Conservation (phyloP, 1,140 invertebrate species). For the Heliconius hewitsoni region DNA sequence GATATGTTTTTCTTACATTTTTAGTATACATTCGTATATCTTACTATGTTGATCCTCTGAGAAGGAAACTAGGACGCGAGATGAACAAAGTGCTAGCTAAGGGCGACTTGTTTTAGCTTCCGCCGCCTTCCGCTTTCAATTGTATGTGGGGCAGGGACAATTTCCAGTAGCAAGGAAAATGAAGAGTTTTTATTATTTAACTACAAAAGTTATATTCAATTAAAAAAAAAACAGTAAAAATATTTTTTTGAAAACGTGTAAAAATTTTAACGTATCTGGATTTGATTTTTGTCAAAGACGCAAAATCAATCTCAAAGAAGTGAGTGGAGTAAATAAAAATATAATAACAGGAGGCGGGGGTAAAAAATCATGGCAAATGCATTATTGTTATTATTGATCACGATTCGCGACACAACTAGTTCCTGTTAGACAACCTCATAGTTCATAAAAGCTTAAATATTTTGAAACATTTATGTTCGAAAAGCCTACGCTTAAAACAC, state of each 20-base stretch:
- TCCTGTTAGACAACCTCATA: neutral
- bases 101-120: neutral
- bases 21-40: neutral
- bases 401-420: neutral
- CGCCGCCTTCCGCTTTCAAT: neutral
- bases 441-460: conserved; percentile 4
- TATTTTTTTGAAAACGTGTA: too few relatives aligned
- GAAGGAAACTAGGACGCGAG: neutral
- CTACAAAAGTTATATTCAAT: too few relatives aligned
- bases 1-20: neutral
- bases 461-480: conserved; percentile 3
- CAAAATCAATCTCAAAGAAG: too few relatives aligned
- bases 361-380: too few relatives aligned
- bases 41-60: neutral
- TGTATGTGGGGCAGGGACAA: neutral
- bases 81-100: neutral
- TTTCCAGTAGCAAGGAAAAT: too few relatives aligned
- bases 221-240: too few relatives aligned
- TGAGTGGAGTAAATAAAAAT: too few relatives aligned
- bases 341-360: too few relatives aligned
- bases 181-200: too few relatives aligned
- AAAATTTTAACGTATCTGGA: too few relatives aligned
- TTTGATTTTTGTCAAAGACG: too few relatives aligned
- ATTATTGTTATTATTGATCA: conserved; percentile 4
- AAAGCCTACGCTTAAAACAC: neutral